phyloP scores from a whole-genome alignment of 2,113 vertebrate species.

The Prinia subflava region DNA sequence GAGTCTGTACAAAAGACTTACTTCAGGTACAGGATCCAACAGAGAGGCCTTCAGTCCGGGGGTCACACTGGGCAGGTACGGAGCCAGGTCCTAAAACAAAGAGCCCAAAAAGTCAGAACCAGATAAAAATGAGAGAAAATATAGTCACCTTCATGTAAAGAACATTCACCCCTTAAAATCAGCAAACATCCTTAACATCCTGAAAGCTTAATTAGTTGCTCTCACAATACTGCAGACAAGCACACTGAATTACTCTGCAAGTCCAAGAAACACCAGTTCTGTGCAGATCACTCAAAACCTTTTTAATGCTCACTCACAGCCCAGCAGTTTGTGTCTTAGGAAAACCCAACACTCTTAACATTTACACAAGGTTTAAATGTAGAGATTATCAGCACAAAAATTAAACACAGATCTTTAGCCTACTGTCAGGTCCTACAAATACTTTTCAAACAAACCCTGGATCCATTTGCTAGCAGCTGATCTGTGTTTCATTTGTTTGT shows the following conservation, averaged over 20 bases:
- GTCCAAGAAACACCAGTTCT: background rate
- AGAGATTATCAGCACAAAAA: conserved; percentile 12
- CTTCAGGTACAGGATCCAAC: conserved; percentile 96
- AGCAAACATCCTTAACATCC: background rate
- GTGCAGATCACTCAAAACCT: background rate
- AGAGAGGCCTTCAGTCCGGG: conserved; percentile 94
- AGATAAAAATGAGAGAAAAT: background rate
- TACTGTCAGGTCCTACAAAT: background rate
- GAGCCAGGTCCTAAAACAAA: conserved; percentile 88
- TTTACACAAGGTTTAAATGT: conserved; percentile 30
- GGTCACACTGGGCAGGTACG: conserved; percentile 94
- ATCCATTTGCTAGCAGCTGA: background rate
- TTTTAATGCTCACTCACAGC: background rate
- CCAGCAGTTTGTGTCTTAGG: background rate
- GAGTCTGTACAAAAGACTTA: conserved; percentile 52
- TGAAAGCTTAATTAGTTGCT: background rate
- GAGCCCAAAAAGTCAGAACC: background rate
- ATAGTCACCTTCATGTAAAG: background rate
- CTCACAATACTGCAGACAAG: background rate
- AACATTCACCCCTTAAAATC: background rate
- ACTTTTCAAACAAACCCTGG: background rate
- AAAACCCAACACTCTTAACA: conserved; percentile 1
- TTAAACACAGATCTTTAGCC: background rate
- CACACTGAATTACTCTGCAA: background rate
- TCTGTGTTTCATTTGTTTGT: background rate